Conservation (phyloP, 2,888 invertebrate genomes). For the Gerris lacustris region DNA sequence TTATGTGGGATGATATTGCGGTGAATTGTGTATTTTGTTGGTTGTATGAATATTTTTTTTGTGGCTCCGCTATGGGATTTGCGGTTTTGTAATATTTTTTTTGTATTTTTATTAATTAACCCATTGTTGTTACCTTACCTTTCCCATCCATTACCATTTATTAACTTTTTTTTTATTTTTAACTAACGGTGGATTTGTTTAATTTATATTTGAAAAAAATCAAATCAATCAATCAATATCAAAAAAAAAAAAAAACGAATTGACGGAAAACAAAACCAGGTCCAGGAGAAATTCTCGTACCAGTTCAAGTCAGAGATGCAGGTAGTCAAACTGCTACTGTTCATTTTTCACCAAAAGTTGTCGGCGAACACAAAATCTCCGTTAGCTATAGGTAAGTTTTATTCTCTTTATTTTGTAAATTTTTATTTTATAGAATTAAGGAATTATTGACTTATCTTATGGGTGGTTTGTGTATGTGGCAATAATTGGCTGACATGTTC, state of each 20-base stretch:
- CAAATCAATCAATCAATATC: neutral
- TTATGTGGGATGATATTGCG: no score
- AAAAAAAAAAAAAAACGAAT: neutral
- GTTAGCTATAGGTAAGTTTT: constrained; percentile 59
- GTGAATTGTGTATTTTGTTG: no score
- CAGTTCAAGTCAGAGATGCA: constrained; percentile 74
- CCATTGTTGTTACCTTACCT: no score
- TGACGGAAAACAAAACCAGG: constrained; percentile 44
- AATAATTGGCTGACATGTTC: no score
- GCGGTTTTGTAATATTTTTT: no score
- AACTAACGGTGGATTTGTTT: constrained; percentile 6
- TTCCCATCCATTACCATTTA: no score
- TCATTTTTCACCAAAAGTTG: constrained; percentile 80
- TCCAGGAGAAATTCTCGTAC: constrained; percentile 81
- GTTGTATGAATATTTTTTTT: no score
- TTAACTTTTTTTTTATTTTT: no score
- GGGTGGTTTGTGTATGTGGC: no score
- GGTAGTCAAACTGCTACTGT: constrained; percentile 73
- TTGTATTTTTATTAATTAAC: no score
- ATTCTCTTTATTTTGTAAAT: constrained; percentile 40
- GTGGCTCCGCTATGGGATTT: no score
- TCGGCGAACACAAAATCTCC: constrained; percentile 82
- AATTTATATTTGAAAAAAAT: no score
- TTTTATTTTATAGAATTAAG: constrained; percentile 34
- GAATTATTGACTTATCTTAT: constrained; percentile 34